Evolutionary conservation across 92 coral and sea anemone genomes (phyloP), one percentile per base, ranked within the genome.

Genomic region (Bergia sp.): DNA sequence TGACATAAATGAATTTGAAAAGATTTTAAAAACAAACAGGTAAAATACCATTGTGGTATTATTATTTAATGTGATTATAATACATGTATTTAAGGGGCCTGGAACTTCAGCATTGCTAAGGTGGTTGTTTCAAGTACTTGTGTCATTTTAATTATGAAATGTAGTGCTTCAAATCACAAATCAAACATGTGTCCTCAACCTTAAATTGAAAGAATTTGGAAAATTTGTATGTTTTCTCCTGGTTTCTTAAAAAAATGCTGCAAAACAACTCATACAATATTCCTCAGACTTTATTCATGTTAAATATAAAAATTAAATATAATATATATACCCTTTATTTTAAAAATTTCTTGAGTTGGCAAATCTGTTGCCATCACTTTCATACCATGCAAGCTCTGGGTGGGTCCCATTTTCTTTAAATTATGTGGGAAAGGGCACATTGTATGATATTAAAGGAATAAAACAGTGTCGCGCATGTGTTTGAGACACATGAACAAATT

Each of bases 1-100:
- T 80, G 99, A 97, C 85, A 97, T 97, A 88, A 97, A 96, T 81
- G 99, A 97, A 91, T 97, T 97, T 90, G 99, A 97, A 88, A 97
- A 96, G 82, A 97, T 97, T 85, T 92, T 97, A 40, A 95, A 96
- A 94, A 97, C 95, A 37, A 97, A 97, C 96, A 95, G 98, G 98
- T 95, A 82, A 45, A 45, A 53, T 53, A 0, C 2, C 58, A 53
- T 29, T 29, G 29, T 53, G 16, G 16, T 53, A 11, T 53, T 37
- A 61, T 61, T 10, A 61, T 1, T 16, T 18, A 61, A 61, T 57
- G 2, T 57, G 65, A 11, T 10, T 16, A 57, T 11, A 20, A 0
- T 61, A n/a, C n/a, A n/a, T n/a, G n/a, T n/a, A n/a, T 61, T 29
- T 16, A 0, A 18, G 5, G 69, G n/a, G 20, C 6, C 29, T 61